A percentile compares a stretch with the other conserved stretches of the same genome.
Conservation (phyloP, 2,888 invertebrate species). For the Leistus spinibarbis region DNA sequence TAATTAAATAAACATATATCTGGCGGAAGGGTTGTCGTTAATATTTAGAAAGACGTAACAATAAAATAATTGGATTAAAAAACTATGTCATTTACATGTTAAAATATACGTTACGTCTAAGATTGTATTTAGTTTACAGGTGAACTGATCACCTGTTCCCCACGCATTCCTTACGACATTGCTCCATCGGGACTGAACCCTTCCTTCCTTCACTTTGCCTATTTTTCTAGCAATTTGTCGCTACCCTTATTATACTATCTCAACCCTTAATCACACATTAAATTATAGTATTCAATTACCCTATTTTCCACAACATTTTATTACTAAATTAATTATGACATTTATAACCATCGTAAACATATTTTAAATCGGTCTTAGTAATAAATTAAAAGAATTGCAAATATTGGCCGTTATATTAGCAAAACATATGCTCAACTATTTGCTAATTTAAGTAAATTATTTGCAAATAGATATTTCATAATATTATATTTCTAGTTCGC, state of each 20-base stretch:
- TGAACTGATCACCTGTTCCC: conserved; percentile 26
- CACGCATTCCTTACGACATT: conserved; percentile 23
- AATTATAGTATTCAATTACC: background rate
- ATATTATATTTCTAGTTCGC: no score
- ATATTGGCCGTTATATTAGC: no score
- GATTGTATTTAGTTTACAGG: conserved; percentile 8
- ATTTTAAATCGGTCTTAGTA: no score
- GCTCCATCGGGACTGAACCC: conserved; percentile 12
- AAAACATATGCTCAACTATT: no score
- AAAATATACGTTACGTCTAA: conserved; percentile 27
- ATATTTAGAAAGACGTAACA: conserved; percentile 22
- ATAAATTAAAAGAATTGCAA: no score
- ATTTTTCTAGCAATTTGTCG: conserved; percentile 32
- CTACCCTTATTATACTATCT: conserved; percentile 20
- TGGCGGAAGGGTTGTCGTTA: conserved; percentile 16
- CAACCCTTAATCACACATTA: background rate
- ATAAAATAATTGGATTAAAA: conserved; percentile 34
- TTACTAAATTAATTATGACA: background rate
- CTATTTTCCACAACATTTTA: background rate
- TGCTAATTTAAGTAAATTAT: no score
- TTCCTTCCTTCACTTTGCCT: conserved; percentile 10
- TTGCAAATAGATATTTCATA: no score
- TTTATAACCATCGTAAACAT: no score
- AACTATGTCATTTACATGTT: conserved; percentile 30
- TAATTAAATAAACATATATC: conserved; percentile 32